Conservation (phyloP, 1,140 invertebrate genomes). For the Drosophila prosaltans region DNA sequence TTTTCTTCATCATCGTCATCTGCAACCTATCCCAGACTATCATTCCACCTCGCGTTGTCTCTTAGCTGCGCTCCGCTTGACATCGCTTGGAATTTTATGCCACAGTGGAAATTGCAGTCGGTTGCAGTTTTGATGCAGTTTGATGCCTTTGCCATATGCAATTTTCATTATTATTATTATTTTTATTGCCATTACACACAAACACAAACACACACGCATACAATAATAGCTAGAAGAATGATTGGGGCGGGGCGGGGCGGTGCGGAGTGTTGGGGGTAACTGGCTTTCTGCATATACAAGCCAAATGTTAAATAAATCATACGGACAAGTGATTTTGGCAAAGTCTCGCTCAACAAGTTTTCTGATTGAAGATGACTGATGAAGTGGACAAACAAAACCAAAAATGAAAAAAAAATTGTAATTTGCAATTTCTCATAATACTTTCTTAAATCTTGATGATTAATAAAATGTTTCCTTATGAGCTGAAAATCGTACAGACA, state of each 20-base stretch:
- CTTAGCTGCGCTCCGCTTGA: slow-evolving; percentile 31
- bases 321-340: slow-evolving; percentile 49
- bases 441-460: no score
- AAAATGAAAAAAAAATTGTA: no score
- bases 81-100: slow-evolving; percentile 37
- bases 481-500: no score
- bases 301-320: slow-evolving; percentile 68
- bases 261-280: not conserved
- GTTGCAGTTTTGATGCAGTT: slow-evolving; percentile 31
- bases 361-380: slow-evolving; percentile 8
- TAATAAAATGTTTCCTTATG: no score
- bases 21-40: slow-evolving; percentile 2
- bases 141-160: slow-evolving; percentile 44
- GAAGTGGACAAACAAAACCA: not conserved
- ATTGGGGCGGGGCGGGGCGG: no score
- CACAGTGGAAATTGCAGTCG: slow-evolving; percentile 23
- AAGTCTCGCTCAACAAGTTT: slow-evolving; percentile 20
- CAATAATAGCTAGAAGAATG: not conserved
- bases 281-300: not conserved
- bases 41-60: slow-evolving; percentile 28
- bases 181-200: slow-evolving; percentile 36
- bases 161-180: slow-evolving; percentile 50
- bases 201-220: not conserved
- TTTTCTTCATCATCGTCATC: slow-evolving; percentile 10
- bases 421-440: no score